phyloP scores from a whole-genome alignment of 2,113 vertebrate genomes.

The Alosa alosa region DNA sequence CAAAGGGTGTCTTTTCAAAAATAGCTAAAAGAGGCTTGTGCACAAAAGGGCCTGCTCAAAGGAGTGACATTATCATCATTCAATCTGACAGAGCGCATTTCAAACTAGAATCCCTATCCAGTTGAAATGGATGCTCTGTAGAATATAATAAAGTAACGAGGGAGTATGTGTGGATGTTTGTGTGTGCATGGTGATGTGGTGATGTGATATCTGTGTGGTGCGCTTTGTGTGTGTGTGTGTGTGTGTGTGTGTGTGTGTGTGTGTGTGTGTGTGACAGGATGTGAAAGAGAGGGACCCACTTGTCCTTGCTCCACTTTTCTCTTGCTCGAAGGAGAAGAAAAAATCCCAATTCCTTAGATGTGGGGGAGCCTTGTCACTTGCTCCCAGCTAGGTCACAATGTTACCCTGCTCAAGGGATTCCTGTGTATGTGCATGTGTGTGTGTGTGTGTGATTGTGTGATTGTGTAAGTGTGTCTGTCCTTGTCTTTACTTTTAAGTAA shows the following conservation, averaged over 20 bases:
- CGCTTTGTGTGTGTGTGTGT: background rate
- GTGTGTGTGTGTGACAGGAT: background rate
- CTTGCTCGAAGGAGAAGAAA: background rate
- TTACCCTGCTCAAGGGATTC: background rate
- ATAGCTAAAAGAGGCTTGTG: background rate
- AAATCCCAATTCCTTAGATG: background rate
- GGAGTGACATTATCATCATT: background rate
- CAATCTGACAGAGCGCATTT: background rate
- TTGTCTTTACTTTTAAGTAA: background rate
- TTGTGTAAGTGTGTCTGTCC: background rate
- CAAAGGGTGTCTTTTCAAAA: background rate
- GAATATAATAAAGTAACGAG: background rate
- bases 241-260: background rate
- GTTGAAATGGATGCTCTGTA: background rate
- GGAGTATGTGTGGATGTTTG: background rate
- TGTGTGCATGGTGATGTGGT: background rate
- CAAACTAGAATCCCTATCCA: background rate
- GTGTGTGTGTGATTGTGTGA: background rate
- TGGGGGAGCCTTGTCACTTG: background rate
- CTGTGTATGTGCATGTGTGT: background rate
- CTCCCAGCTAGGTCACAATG: slow-evolving; percentile 3
- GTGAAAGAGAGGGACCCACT: background rate
- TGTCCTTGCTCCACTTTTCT: slow-evolving; percentile 14
- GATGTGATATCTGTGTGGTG: no score
- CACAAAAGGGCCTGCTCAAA: background rate